Conservation (phyloP, 1,140 invertebrate genomes). For the Aleiodes sp. region DNA sequence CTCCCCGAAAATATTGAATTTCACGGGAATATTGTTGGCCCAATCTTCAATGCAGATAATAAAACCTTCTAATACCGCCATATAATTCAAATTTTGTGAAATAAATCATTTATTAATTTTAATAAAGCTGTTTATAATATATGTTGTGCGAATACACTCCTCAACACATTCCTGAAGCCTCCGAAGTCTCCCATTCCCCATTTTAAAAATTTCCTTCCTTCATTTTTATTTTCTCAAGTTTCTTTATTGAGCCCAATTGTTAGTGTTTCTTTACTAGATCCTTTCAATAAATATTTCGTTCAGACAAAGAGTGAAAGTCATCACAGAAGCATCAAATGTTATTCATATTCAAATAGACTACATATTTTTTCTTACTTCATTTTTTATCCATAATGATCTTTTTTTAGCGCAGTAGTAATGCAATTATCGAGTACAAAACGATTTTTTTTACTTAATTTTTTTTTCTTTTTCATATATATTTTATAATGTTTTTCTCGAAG, state of each 20-base stretch:
- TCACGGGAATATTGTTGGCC: background rate
- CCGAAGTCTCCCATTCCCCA: slow-evolving; percentile 29
- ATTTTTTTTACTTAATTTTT: slow-evolving; percentile 46
- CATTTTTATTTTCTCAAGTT: slow-evolving; percentile 18
- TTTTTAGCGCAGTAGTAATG: slow-evolving; percentile 60
- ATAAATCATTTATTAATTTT: slow-evolving; percentile 30
- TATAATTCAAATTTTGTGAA: slow-evolving; percentile 9
- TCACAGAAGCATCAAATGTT: slow-evolving; percentile 63
- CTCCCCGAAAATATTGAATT: too few relatives aligned
- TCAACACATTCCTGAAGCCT: slow-evolving; percentile 40
- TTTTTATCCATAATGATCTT: slow-evolving; percentile 43
- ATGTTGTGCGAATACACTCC: slow-evolving; percentile 31
- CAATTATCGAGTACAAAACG: slow-evolving; percentile 65
- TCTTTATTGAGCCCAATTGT: slow-evolving; percentile 8
- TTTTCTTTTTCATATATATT: background rate
- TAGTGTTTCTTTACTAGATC: slow-evolving; percentile 36
- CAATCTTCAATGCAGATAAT: too few relatives aligned
- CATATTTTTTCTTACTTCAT: slow-evolving; percentile 43
- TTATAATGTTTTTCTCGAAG: slow-evolving; percentile 46
- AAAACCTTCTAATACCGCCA: too few relatives aligned
- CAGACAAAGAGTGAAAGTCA: slow-evolving; percentile 60
- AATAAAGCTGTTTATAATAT: slow-evolving; percentile 32
- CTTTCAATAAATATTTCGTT: slow-evolving; percentile 49
- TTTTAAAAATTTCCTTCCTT: background rate
- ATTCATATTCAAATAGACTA: slow-evolving; percentile 60